Evolutionary conservation across 2,113 vertebrate species (phyloP).

Genomic region (Pipa parva): DNA sequence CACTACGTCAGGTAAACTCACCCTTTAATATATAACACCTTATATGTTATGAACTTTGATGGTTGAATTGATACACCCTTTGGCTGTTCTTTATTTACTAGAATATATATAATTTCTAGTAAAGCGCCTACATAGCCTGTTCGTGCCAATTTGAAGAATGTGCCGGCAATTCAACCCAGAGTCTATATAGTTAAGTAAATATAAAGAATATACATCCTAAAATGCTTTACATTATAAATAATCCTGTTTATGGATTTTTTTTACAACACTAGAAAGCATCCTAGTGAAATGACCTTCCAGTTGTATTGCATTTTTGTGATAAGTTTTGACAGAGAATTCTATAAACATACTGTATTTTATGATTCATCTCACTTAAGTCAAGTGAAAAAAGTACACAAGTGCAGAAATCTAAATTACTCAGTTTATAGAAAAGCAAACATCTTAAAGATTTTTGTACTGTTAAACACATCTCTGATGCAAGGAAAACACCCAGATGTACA

Average conservation of each 20-base stretch:
- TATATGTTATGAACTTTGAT: too few species aligned
- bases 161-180: too few species aligned
- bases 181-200: neutral
- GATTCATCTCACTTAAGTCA: constrained; percentile 34
- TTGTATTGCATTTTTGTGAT: constrained; percentile 16
- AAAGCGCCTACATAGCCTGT: too few species aligned
- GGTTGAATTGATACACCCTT: too few species aligned
- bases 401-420: constrained; percentile 3
- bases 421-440: constrained; percentile 13
- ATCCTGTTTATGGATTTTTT: constrained; percentile 17
- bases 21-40: too few species aligned
- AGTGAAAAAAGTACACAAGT: constrained; percentile 10
- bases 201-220: too few species aligned
- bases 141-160: too few species aligned
- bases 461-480: neutral
- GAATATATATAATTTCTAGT: too few species aligned
- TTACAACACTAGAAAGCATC: constrained; percentile 26
- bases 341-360: constrained; percentile 27
- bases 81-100: too few species aligned
- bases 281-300: neutral
- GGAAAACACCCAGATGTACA: too few species aligned
- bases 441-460: neutral
- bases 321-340: constrained; percentile 25
- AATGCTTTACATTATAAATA: constrained; percentile 8
- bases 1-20: too few species aligned